Conservation (phyloP, 2,113 vertebrate genomes). For the Callaeas wilsoni region DNA sequence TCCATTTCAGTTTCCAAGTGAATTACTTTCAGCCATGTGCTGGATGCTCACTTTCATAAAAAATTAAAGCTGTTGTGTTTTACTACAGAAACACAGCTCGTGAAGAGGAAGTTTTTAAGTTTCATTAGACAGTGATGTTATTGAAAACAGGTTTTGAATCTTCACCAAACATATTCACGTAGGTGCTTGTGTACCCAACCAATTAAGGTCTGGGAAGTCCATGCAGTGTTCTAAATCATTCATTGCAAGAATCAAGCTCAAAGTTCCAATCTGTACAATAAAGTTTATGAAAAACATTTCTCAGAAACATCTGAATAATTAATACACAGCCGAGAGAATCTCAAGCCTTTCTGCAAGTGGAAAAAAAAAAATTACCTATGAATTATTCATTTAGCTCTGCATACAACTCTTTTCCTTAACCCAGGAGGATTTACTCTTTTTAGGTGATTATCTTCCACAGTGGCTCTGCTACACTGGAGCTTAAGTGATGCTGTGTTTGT, state of each 20-base stretch:
- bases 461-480: not conserved
- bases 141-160: not conserved
- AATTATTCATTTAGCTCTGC: slow-evolving; percentile 45
- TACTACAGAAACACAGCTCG: not conserved
- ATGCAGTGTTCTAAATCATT: not conserved
- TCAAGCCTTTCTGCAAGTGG: not conserved
- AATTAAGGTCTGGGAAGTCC: not conserved
- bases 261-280: not conserved
- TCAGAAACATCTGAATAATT: slow-evolving; percentile 56
- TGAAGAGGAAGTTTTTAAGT: not conserved
- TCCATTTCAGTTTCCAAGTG: not conserved
- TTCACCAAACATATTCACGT: not conserved
- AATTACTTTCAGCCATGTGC: not conserved
- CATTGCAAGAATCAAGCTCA: not conserved
- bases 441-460: slow-evolving; percentile 15
- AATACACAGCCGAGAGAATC: slow-evolving; percentile 17
- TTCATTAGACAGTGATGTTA: not conserved
- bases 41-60: slow-evolving; percentile 23
- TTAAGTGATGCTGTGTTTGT: not conserved
- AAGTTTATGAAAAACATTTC: not conserved
- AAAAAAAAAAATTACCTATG: not conserved
- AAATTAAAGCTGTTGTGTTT: slow-evolving; percentile 16
- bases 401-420: slow-evolving; percentile 2
- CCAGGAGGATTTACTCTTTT: slow-evolving; percentile 43
- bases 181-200: not conserved